These are phyloP conservation scores for Cheilosia grossa DNA, from an alignment of 2,888 invertebrate genomes.

Conservation along the genomic window DNA sequence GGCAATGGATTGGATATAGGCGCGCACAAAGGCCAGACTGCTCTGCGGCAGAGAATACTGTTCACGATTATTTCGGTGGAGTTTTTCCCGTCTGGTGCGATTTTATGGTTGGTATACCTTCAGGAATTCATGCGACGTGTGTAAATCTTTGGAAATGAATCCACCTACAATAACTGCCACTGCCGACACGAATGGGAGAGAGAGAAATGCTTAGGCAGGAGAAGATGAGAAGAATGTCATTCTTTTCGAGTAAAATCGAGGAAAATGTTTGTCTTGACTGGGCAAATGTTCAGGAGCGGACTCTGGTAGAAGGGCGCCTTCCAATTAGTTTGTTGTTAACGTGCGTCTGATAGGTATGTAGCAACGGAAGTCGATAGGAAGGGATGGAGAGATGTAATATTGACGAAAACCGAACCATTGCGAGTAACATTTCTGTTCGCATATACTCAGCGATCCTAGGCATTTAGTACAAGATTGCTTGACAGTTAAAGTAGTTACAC, in stretches of 20 bases:
- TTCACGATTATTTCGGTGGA: conserved; percentile 65
- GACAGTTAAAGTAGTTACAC: no score
- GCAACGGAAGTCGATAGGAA: no score
- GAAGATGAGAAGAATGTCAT: conserved; percentile 67
- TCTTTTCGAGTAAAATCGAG: conserved; percentile 35
- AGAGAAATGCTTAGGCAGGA: conserved; percentile 55
- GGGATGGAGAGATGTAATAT: no score
- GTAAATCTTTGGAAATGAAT: conserved; percentile 65
- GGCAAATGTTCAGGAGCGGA: conserved; percentile 13
- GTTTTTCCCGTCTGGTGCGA: conserved; percentile 29
- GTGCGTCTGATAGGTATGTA: background rate
- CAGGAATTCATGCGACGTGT: conserved; percentile 70
- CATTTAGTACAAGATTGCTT: no score
- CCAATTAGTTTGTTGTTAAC: background rate
- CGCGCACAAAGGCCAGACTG: conserved; percentile 50
- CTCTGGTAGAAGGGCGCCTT: background rate
- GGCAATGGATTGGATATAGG: background rate
- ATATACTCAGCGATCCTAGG: no score
- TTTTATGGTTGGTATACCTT: conserved; percentile 20
- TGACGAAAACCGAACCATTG: no score
- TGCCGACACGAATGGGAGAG: conserved; percentile 39
- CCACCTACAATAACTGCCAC: conserved; percentile 64
- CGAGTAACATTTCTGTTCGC: no score
- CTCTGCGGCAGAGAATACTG: conserved; percentile 47
- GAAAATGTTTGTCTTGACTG: conserved; percentile 10